Percentiles rank a stretch among this genome's conserved stretches.
These are phyloP conservation scores for Lithobates sylvaticus DNA, from an alignment of 2,797 vertebrate genomes.

Conservation along the genomic window DNA sequence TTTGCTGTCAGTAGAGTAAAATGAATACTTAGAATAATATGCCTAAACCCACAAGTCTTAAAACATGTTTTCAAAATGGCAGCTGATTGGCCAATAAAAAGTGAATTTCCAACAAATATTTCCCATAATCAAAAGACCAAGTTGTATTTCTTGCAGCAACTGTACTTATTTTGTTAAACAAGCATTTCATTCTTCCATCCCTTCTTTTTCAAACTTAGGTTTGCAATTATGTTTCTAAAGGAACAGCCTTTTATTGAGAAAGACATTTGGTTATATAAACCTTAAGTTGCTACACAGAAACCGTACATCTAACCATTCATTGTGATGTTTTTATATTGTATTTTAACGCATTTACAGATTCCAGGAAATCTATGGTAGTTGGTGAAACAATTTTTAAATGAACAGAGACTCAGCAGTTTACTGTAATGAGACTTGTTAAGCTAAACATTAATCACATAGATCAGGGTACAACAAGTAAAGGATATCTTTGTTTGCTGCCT, in stretches of 20 bases:
- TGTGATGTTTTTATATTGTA: conserved; percentile 14
- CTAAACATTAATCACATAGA: conserved; percentile 14
- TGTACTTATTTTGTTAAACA: not conserved
- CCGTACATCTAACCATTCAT: not conserved
- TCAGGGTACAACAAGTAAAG: not conserved
- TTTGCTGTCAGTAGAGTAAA: not conserved
- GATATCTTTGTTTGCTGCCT: not conserved
- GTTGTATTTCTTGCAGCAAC: not conserved
- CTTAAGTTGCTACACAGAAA: not conserved
- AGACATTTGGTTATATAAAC: conserved; percentile 9
- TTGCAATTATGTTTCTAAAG: not conserved
- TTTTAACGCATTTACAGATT: not conserved
- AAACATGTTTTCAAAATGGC: not conserved
- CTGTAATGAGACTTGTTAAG: not conserved
- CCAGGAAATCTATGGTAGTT: not conserved
- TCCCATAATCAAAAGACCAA: not conserved
- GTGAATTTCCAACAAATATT: not conserved
- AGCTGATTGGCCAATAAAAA: too few species aligned
- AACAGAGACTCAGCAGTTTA: not conserved
- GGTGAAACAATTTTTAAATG: not conserved
- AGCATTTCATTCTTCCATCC: not conserved
- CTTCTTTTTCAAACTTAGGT: not conserved
- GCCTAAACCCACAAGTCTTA: not conserved
- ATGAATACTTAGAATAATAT: not conserved
- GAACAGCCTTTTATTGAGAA: not conserved